A percentile compares a stretch with the other conserved stretches of the same genome.
Evolutionary conservation across 2,113 vertebrate species (phyloP).

Genomic region (Axis porcinus): DNA sequence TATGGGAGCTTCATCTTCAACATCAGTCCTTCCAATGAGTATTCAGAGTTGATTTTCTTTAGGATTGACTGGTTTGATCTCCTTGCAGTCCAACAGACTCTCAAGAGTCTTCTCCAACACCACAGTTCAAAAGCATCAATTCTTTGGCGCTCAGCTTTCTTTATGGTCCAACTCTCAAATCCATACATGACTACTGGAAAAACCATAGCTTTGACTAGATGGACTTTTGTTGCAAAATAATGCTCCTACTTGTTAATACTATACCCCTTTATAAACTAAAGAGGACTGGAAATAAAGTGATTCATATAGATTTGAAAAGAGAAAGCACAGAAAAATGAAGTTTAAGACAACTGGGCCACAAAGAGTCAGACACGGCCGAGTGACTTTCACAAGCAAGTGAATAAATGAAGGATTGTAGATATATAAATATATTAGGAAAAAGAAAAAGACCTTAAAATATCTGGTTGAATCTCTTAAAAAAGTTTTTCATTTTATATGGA

Average conservation of each 20-base stretch:
- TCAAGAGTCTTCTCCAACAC: neutral
- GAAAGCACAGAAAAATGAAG: neutral
- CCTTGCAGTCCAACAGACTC: neutral
- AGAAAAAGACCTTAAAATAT: neutral
- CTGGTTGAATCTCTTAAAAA: neutral
- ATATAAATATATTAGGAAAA: neutral
- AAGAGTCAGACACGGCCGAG: rapidly evolving
- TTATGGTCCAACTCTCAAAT: neutral
- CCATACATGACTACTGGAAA: neutral
- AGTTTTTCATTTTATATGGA: neutral
- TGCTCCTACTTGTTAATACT: neutral
- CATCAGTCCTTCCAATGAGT: neutral
- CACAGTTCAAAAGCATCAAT: neutral
- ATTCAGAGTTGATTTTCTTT: neutral
- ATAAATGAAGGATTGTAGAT: neutral
- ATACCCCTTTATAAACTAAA: neutral
- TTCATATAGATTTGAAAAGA: neutral
- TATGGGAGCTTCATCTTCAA: neutral
- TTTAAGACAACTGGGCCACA: neutral
- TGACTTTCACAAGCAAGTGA: neutral
- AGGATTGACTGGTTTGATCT: neutral
- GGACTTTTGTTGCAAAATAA: neutral
- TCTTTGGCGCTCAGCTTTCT: neutral
- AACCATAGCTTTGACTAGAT: neutral
- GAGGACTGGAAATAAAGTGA: neutral